A percentile compares a stretch with the other conserved stretches of the same genome.
Conservation (phyloP, 2,113 vertebrate genomes). For the Dermatemys mawii region DNA sequence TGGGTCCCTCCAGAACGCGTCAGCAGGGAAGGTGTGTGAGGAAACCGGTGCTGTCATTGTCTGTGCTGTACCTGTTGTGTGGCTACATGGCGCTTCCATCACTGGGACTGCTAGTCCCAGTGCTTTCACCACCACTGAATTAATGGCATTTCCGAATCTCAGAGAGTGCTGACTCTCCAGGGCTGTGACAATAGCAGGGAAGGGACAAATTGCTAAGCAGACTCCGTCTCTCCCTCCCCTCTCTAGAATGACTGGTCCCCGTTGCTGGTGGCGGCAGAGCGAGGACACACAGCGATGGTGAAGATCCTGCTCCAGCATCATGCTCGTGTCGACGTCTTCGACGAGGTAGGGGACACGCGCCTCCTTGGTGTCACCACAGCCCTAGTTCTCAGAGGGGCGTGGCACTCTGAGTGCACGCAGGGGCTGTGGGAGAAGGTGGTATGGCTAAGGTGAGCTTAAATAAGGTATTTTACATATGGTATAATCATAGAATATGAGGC, state of each 20-base stretch:
- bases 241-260: conserved; percentile 71
- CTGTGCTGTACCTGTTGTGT: background rate
- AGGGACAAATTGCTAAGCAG: background rate
- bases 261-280: conserved; percentile 68
- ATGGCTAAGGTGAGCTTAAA: background rate
- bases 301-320: conserved; percentile 64
- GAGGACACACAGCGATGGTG: conserved; percentile 65
- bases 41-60: background rate
- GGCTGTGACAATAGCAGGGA: background rate
- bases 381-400: background rate
- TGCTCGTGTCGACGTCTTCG: conserved; percentile 74
- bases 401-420: too few relatives aligned
- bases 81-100: background rate
- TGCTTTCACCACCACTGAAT: background rate
- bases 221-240: background rate
- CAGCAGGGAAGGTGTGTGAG: background rate
- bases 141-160: background rate
- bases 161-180: background rate
- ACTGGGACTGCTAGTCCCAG: background rate
- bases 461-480: background rate
- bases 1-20: background rate
- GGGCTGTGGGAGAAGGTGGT: background rate
- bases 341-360: conserved; percentile 55
- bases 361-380: background rate
- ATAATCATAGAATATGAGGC: too few relatives aligned